Evolutionary conservation across 2,888 invertebrate genomes (phyloP), one percentile per base, ranked within the genome.

Genomic region (Molanna angustata): DNA sequence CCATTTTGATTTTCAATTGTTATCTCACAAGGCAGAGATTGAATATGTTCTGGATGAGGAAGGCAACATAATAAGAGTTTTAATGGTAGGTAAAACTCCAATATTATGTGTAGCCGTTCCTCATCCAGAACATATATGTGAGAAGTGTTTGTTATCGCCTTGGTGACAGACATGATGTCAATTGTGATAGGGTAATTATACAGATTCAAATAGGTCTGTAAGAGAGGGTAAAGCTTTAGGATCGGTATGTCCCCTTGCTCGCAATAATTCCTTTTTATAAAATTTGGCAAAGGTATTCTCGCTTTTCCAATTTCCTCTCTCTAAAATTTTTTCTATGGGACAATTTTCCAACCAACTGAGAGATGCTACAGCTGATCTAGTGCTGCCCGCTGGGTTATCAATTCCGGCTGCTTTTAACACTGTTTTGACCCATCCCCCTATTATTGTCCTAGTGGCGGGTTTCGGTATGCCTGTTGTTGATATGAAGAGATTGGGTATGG

Each of bases 351-450:
- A 13, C 43, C 43, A 48, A 11, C 46, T 47, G 9, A 32, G 17
- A 2, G 47, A 52, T 3, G 40, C 52, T 9, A 52, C 31, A 9
- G 52, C 52, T 13, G 52, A 33, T 19, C 52, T 27, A 4, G 19
- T 35, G 27, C 52, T 52, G 13, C 52, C 47, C 2, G 52, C 19
- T 6, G 41, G 35, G 11, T 16, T 31, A n/a, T 52, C 45, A 11
- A 52, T 46, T 2, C 40, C 52, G 4, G 47, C 31, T 31, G 16
- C 31, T 16, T 16, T 43, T 43, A 43, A 21, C 4, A 43, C 43
- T 22, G 43, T 43, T 43, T 43, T 43, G 9, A 43, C 43, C 43
- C 43, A 43, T 13, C 43, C 43, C 22, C 43, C 43, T 14, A 43
- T 43, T 20, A 43, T 43, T 43, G 43, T 43, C 22, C 43, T 43